Base-by-base conservation (phyloP, 2,113 vertebrate species). In the Stercorarius parasiticus region DNA sequence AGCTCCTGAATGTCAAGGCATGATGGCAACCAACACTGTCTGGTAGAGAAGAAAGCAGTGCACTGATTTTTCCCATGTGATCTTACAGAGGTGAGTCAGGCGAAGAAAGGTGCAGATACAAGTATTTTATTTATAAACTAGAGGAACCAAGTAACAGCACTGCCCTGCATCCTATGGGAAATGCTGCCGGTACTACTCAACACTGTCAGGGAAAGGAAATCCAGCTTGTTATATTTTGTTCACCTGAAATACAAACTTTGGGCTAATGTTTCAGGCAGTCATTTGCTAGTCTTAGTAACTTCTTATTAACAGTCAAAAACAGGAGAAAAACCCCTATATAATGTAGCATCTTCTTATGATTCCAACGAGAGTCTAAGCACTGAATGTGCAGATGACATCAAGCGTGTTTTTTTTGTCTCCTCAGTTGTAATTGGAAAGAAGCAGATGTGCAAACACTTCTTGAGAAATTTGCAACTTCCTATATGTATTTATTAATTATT, bases 361-460 rank as follows among this genome's bases (percentile, higher is more conserved):
- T 67, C 40, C 36, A 72, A 2, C 6, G 11, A 32, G 30, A 76
- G 36, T 13, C n/a, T 82, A 32, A 67, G 70, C 55, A 43, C 23
- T 82, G 53, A 79, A 55, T 47, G 29, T 0, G 0, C 13, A 74
- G 34, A 50, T 50, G 43, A 73, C 18, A 77, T 36, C 2, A 1
- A 62, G 18, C 0, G 0, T 22, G 50, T 12, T 3, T 29, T 88
- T 55, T 88, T 78, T 80, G 62, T 30, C 32, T 23, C 32, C 18
- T 67, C 18, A 26, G 16, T 7, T 82, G 18, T 67, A 94, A 72
- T 27, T 40, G 52, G 27, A 71, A 88, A 80, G 40, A 70, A 67
- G n/a, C 47, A 94, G 77, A 74, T 15, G n/a, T 34, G 20, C 29
- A 71, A 94, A 91, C 17, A 11, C n/a, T 93, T 74, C 53, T 90